Percentiles rank a stretch among this genome's conserved stretches.
Conservation (phyloP, 2,888 invertebrate species). For the Cheilosia vulpina region DNA sequence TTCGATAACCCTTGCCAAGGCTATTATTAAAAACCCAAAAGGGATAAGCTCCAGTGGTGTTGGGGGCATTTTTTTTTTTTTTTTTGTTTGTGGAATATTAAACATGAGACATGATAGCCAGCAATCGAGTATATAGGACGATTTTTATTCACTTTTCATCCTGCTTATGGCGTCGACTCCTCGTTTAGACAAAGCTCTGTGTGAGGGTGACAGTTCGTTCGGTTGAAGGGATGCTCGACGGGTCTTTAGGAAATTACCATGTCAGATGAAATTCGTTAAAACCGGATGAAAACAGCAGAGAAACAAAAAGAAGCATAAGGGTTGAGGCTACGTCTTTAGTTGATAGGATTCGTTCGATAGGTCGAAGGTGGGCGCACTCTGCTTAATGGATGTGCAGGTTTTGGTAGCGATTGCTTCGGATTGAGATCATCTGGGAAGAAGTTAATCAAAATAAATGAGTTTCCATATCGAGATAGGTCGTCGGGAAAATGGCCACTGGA, state of each 20-base stretch:
- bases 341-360: constrained; percentile 4
- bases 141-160: constrained; percentile 28
- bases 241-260: constrained; percentile 39
- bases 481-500: no score
- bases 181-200: constrained; percentile 13
- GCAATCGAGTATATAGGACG: neutral
- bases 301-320: neutral
- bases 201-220: neutral
- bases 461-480: neutral
- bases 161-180: constrained; percentile 23
- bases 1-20: constrained; percentile 36
- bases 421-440: neutral
- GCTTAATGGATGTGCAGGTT: constrained; percentile 5
- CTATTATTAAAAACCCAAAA: constrained; percentile 34
- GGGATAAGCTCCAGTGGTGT: constrained; percentile 12
- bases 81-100: neutral
- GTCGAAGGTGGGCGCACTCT: neutral
- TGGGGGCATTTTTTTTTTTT: neutral
- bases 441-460: constrained; percentile 1
- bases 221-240: neutral
- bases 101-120: constrained; percentile 4
- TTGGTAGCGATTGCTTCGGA: neutral
- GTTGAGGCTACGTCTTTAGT: neutral
- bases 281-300: constrained; percentile 18
- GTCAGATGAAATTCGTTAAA: constrained; percentile 31